Evolutionary conservation across 23 tunicate species (phyloP), one percentile per base, ranked within the genome.

Genomic region (Diplosoma virens): DNA sequence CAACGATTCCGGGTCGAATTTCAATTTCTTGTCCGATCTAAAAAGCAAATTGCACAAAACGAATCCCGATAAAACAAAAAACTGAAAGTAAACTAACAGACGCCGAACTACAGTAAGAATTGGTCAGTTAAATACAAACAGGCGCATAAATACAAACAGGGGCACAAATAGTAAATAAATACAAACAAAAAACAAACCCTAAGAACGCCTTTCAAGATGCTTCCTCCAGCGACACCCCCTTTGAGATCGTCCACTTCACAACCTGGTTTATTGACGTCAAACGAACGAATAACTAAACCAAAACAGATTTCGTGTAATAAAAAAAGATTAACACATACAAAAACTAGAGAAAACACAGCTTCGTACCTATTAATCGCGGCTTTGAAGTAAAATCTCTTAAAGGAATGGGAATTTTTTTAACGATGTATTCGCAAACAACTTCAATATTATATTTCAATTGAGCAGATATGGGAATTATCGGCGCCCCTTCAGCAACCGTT

Each of bases 231-330:
- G 21, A 95, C 99, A 25, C 99, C 99, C 31, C 99, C 99, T 55
- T 95, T 95, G 34, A 95, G 66, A 28, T 85, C 99, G 28, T 78
- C 88, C 18, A 89, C 97, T 77, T 95, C 99, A 71, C 93, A 84
- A 24, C 99, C 99, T 1, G 99, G 99, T 37, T 95, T 95, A 74
- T 95, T 95, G 37, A 95, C 99, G 77, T 95, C 99, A 65, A 95
- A 95, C 16, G 99, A 95, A 18, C 99, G 85, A 77, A 95, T 95
- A 3, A 95, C 96, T 87, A 33, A 20, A 72, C 65, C 32, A 22
- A 21, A 77, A 63, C 24, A 9, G 41, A 21, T 5, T 11, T 41
- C 50, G 14, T 9, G 9, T 7, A 41, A 14, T 41, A 7, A 41
- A 41, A 41, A 41, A 14, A 14, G 9, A 41, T 14, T 7, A 41